Base-by-base conservation (phyloP, 1,140 invertebrate species). In the Rhagoletis zephyria region DNA sequence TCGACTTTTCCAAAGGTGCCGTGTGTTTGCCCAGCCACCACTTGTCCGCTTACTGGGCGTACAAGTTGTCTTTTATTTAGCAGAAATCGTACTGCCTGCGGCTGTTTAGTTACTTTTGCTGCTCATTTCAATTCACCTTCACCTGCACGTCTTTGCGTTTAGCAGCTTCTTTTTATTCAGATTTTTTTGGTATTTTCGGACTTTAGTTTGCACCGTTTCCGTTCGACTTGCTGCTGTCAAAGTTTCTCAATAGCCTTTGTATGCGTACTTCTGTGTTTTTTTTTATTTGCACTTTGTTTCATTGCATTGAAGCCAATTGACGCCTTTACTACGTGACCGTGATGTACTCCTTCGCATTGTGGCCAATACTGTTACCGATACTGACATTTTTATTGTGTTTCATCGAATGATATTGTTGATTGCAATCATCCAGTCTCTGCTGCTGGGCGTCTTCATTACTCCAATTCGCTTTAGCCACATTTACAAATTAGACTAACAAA, bases 311-410 rank as follows among this genome's bases (percentile, higher is more conserved):
- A 87, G 90, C 90, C 91, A 91, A 91, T 91, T 92, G 91, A 90
- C 90, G 90, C 88, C 91, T 88, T 87, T 88, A 89, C 89, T 90
- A 91, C 90, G 90, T 90, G 91, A 91, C n/a, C 90, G 90, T 90
- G 91, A 91, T 48, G 67, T 74, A 42, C 67, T 74, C 40, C 67
- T 74, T 48, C 67, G 2, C 45, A 9, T 74, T 74, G 67, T 3
- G 67, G 67, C 67, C 42, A 48, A 12, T n/a, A 48, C 67, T 40
- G 86, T 48, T 70, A 87, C 64, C 74, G 87, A 65, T 85, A 85
- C 87, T 88, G 87, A 85, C 87, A 88, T 60, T 88, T 88, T 88
- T 85, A 88, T 88, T 88, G 59, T 63, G 81, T 63, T 63, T 60
- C 51, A 85, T 85, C 56, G 81, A 85, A 60, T 85, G 59, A 19